These are phyloP conservation scores for Leptopilina myrica DNA, from an alignment of 2,888 invertebrate genomes.

Conservation along the genomic window DNA sequence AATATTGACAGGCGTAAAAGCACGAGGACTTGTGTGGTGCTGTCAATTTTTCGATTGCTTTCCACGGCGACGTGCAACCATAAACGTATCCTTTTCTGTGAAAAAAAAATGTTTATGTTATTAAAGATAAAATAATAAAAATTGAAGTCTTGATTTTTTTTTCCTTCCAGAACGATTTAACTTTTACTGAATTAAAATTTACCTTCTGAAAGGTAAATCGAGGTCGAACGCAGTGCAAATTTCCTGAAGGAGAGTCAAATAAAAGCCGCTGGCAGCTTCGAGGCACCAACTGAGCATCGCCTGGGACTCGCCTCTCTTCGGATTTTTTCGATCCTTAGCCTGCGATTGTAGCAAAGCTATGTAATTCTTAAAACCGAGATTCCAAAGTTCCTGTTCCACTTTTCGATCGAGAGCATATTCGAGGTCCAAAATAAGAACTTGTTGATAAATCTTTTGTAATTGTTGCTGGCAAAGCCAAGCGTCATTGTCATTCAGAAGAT, in stretches of 20 bases:
- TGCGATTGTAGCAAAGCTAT: constrained; percentile 87
- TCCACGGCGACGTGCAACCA: constrained; percentile 77
- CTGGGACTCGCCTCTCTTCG: constrained; percentile 85
- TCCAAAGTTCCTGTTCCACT: constrained; percentile 94
- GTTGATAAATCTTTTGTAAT: constrained; percentile 75
- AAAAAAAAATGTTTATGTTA: too few relatives aligned
- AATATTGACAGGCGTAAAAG: constrained; percentile 92
- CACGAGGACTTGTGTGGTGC: constrained; percentile 84
- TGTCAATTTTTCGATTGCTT: constrained; percentile 69
- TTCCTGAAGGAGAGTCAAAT: constrained; percentile 88
- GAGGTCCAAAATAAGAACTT: constrained; percentile 86
- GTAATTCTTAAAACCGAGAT: constrained; percentile 91
- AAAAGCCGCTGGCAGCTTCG: constrained; percentile 91
- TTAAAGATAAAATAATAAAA: too few relatives aligned
- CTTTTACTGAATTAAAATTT: background rate
- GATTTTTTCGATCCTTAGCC: constrained; percentile 89
- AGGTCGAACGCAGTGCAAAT: constrained; percentile 89
- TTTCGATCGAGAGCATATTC: constrained; percentile 93
- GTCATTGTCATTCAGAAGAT: constrained; percentile 77
- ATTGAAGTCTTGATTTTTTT: too few relatives aligned
- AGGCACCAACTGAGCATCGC: constrained; percentile 88
- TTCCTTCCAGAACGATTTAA: too few relatives aligned
- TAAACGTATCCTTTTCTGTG: constrained; percentile 76
- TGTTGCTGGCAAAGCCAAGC: constrained; percentile 78
- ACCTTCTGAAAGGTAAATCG: constrained; percentile 85